Conservation (phyloP, 1,140 invertebrate genomes). For the Lucilia sericata region DNA sequence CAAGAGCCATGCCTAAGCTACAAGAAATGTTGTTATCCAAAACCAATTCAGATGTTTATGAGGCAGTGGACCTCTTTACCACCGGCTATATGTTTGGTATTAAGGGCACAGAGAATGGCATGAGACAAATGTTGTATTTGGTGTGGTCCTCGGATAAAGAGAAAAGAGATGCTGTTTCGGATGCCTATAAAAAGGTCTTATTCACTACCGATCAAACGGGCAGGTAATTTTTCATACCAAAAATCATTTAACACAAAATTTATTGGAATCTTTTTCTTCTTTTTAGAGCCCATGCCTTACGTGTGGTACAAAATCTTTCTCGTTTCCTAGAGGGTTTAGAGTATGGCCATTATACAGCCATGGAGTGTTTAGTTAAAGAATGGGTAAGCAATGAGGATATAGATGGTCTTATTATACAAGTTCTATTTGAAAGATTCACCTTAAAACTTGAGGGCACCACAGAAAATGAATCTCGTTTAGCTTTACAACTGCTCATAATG, state of each 20-base stretch:
- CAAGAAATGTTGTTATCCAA: conserved; percentile 81
- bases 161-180: conserved; percentile 71
- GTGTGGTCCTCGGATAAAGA: conserved; percentile 76
- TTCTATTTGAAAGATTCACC: conserved; percentile 86
- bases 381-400: conserved; percentile 76
- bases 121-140: conserved; percentile 81
- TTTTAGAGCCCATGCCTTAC: conserved; percentile 68
- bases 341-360: conserved; percentile 76
- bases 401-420: conserved; percentile 70
- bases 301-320: conserved; percentile 75
- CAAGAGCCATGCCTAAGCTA: conserved; percentile 78
- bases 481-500: conserved; percentile 82
- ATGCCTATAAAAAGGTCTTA: conserved; percentile 69
- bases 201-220: conserved; percentile 61
- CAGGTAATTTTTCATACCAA: conserved; percentile 43
- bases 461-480: conserved; percentile 75
- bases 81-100: conserved; percentile 83
- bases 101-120: conserved; percentile 76
- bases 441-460: conserved; percentile 80
- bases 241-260: neutral
- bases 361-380: conserved; percentile 77
- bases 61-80: conserved; percentile 88
- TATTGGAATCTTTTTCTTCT: neutral
- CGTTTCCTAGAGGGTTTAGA: conserved; percentile 72
- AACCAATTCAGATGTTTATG: conserved; percentile 81